phyloP scores from a whole-genome alignment of 2,113 vertebrate genomes.

The Phrynosoma blainvillii region DNA sequence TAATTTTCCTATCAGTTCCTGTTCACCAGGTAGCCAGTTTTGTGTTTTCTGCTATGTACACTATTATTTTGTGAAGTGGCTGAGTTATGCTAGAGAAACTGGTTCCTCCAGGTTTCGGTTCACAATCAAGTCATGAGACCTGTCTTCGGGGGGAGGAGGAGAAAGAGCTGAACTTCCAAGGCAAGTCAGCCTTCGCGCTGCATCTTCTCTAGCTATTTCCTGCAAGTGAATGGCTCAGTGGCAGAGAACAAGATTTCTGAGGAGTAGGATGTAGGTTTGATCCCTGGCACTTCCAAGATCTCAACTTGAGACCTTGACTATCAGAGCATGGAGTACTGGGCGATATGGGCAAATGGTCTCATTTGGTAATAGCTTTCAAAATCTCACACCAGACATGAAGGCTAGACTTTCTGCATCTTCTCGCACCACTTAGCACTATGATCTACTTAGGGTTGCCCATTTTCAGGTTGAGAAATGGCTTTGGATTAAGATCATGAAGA shows the following conservation, averaged over 20 bases:
- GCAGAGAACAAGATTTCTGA: background rate
- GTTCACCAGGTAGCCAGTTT: background rate
- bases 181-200: background rate
- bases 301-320: background rate
- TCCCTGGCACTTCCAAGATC: background rate
- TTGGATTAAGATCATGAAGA: too few relatives aligned
- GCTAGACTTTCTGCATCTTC: background rate
- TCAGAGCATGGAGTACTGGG: background rate
- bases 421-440: background rate
- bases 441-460: background rate
- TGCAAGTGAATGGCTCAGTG: background rate
- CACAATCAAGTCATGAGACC: constrained; percentile 30
- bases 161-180: background rate
- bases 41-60: background rate
- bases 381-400: background rate
- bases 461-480: background rate
- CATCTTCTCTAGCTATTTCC: background rate
- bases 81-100: constrained; percentile 31
- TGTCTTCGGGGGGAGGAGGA: background rate
- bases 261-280: too few relatives aligned
- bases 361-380: background rate
- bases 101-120: constrained; percentile 41
- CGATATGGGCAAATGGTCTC: background rate
- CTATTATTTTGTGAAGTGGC: background rate
- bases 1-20: constrained; percentile 13